Evolutionary conservation across 2,888 invertebrate genomes (phyloP), one percentile per base, ranked within the genome.

Genomic region (Argyresthia albistria): DNA sequence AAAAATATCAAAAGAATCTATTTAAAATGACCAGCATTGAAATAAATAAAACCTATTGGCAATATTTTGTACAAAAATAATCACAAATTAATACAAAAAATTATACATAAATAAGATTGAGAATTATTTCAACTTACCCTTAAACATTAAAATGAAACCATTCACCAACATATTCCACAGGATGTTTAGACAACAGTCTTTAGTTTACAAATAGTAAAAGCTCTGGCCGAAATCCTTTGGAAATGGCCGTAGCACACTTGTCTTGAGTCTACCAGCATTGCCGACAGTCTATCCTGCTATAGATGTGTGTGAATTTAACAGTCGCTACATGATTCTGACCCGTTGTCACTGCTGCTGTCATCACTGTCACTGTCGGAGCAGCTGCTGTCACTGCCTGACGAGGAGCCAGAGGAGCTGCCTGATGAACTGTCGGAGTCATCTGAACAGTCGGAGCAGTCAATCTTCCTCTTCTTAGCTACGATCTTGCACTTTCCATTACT

Each of bases 401-500:
- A 73, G 1, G 76, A 76, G 11, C 65, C 77, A 14, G 79, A 79
- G 0, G 74, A 74, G 56, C 76, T 78, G 36, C 63, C 69, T 0
- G 80, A 79, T 54, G 51, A 52, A 14, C 37, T 43, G 12, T 11
- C 42, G 1, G 35, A 35, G 51, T 15, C 11, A 8, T 43, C 43
- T 4, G 43, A 43, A 4, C 73, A 68, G 55, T 79, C 75, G 0
- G 66, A 70, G 55, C 78, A 72, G 49, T 77, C 75, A 0, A 71
- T 68, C 11, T 78, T 82, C 70, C 83, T 83, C 69, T 83, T 83
- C 55, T 65, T 73, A 39, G 55, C 25, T 1, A 82, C 76, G 54
- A 80, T 64, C 63, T 80, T 77, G 70, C 80, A 81, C 57, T 69
- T 70, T 1, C 78, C 78, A 57, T 73, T 73, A 65, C 83, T 83